Percentiles rank a stretch among this genome's conserved stretches.
Evolutionary conservation across 37 sponge, comb jelly and placozoan species (phyloP).

Genomic region (Hormiphora californensis): DNA sequence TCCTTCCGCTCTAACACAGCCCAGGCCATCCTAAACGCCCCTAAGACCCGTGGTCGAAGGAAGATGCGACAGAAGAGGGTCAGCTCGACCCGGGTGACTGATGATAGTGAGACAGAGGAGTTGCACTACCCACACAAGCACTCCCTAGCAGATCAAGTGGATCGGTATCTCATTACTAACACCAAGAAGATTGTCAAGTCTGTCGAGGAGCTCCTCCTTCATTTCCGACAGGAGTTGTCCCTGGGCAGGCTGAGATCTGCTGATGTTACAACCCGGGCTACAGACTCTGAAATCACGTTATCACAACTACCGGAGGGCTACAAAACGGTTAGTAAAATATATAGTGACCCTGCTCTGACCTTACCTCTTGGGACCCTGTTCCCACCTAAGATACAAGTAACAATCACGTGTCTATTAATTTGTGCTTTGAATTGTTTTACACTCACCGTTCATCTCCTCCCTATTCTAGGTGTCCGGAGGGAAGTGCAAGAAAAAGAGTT

Average conservation of each 20-base stretch:
- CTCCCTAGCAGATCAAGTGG: conserved; percentile 28
- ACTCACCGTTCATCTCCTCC: no score
- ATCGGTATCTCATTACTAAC: conserved; percentile 10
- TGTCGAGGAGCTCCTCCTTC: conserved; percentile 20
- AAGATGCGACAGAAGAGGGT: conserved; percentile 16
- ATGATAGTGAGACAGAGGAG: conserved; percentile 40
- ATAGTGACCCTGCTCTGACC: no score
- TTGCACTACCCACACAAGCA: conserved; percentile 35
- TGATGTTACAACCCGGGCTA: not conserved
- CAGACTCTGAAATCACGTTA: not conserved
- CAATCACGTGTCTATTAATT: no score
- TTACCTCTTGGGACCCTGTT: no score
- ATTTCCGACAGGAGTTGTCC: conserved; percentile 34
- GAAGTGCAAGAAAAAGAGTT: conserved; percentile 32
- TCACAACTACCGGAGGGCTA: conserved; percentile 1
- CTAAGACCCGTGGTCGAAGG: conserved; percentile 8
- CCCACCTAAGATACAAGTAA: no score
- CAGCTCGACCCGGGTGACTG: conserved; percentile 46
- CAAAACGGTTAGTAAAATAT: no score
- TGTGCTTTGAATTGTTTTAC: no score
- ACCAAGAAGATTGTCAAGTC: not conserved
- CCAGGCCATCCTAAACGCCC: conserved; percentile 45
- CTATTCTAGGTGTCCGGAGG: not conserved
- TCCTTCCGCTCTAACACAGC: conserved; percentile 10
- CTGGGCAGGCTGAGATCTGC: conserved; percentile 1